A percentile compares a stretch with the other conserved stretches of the same genome.
phyloP scores from a whole-genome alignment of 2,797 vertebrate species.

The Typhlichthys eigenmanni region DNA sequence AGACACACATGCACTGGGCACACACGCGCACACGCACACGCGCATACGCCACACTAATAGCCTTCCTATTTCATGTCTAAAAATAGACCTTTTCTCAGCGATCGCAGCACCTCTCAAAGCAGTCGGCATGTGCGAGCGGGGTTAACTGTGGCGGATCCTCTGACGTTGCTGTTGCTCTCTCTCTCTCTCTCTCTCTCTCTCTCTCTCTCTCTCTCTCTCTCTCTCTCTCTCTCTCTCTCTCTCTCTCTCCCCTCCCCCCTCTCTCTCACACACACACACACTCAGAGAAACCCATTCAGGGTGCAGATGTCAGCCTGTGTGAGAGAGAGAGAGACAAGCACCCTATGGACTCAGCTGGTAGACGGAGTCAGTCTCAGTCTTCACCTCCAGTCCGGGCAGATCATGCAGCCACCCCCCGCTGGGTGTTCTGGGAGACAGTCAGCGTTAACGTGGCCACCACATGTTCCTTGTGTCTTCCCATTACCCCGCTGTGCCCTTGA shows the following conservation, averaged over 20 bases:
- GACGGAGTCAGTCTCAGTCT: too few species aligned
- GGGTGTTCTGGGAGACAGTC: too few species aligned
- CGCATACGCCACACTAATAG: conserved; percentile 38
- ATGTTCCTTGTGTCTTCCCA: too few species aligned
- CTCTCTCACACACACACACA: conserved; percentile 1
- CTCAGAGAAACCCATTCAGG: conserved; percentile 63
- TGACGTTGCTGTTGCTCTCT: conserved; percentile 35
- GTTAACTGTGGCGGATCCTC: conserved; percentile 60
- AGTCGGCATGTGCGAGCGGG: conserved; percentile 56
- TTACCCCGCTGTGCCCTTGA: too few species aligned
- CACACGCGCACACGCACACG: background rate
- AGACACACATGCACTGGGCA: conserved; percentile 8
- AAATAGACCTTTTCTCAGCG: conserved; percentile 73
- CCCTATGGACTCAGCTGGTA: too few species aligned
- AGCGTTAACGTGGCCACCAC: too few species aligned
- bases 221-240: background rate
- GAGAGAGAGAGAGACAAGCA: conserved; percentile 6
- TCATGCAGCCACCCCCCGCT: too few species aligned
- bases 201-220: conserved; percentile 15
- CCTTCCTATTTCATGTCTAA: conserved; percentile 67
- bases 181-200: conserved; percentile 21
- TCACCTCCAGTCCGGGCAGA: too few species aligned
- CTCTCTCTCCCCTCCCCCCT: background rate
- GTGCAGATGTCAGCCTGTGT: conserved; percentile 74
- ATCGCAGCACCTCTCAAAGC: conserved; percentile 65